These are phyloP conservation scores for Drosophila dunni DNA, from an alignment of 1,140 invertebrate genomes.

Conservation along the genomic window DNA sequence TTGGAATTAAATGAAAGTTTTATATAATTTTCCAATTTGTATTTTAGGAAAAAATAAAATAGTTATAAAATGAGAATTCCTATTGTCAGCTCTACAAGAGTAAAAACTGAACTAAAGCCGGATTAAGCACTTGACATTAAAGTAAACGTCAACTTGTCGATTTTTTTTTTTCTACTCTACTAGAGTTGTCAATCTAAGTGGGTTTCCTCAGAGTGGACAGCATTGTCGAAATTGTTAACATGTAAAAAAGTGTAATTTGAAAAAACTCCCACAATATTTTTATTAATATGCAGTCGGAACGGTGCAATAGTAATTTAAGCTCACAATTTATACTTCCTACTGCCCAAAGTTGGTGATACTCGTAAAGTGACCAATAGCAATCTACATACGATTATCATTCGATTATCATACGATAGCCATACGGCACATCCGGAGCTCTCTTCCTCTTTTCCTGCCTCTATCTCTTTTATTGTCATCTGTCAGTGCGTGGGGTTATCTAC, in stretches of 20 bases:
- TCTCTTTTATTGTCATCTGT: slow-evolving; percentile 3
- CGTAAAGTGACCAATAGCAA: slow-evolving; percentile 16
- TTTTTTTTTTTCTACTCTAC: neutral
- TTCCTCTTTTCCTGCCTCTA: neutral
- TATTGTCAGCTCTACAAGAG: slow-evolving; percentile 8
- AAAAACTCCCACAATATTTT: slow-evolving; percentile 19
- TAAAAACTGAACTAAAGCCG: slow-evolving; percentile 11
- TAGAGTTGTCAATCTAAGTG: neutral
- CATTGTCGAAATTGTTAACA: neutral
- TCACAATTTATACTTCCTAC: slow-evolving; percentile 53
- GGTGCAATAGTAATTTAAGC: slow-evolving; percentile 9
- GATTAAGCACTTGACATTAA: slow-evolving; percentile 11
- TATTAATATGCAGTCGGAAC: slow-evolving; percentile 24
- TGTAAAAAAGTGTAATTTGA: neutral
- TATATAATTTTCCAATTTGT: neutral
- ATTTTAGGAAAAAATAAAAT: slow-evolving; percentile 18
- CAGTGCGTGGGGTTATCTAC: slow-evolving; percentile 34
- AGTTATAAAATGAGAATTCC: slow-evolving; percentile 17
- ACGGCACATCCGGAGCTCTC: slow-evolving; percentile 92
- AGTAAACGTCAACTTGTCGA: slow-evolving; percentile 11
- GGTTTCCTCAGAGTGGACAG: neutral
- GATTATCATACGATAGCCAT: slow-evolving; percentile 91
- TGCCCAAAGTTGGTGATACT: slow-evolving; percentile 35
- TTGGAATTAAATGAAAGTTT: slow-evolving; percentile 16
- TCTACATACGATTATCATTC: slow-evolving; percentile 57